These are phyloP conservation scores for Phoxinus dragarum DNA, from an alignment of 2,797 vertebrate species.

Conservation along the genomic window DNA sequence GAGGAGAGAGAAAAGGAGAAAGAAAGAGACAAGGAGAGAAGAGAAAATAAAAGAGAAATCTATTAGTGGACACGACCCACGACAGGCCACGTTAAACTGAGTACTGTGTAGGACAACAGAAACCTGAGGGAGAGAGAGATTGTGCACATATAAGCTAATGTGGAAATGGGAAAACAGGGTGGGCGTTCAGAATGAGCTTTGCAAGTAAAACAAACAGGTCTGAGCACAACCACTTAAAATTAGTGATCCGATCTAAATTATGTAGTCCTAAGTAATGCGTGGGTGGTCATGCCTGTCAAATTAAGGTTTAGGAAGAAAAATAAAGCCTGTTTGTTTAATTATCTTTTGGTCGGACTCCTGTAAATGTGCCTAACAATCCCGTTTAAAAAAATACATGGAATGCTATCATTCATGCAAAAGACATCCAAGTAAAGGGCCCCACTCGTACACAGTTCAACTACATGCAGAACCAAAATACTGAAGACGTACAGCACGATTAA, in stretches of 20 bases:
- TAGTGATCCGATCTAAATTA: neutral
- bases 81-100: constrained; percentile 63
- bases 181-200: neutral
- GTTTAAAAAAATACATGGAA: neutral
- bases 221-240: neutral
- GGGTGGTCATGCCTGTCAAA: neutral
- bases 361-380: neutral
- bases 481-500: neutral
- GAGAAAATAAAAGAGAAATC: constrained; percentile 72
- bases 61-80: constrained; percentile 70
- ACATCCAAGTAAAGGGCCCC: neutral
- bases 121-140: constrained; percentile 59
- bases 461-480: constrained; percentile 18
- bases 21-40: constrained; percentile 68
- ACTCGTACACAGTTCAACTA: neutral
- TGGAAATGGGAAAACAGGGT: constrained; percentile 28
- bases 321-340: neutral
- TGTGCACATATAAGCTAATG: constrained; percentile 42
- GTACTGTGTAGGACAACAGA: constrained; percentile 65
- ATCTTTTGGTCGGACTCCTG: neutral
- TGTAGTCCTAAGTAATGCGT: neutral
- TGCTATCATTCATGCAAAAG: neutral
- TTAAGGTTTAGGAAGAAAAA: constrained; percentile 11
- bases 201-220: constrained; percentile 6
- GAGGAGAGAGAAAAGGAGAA: constrained; percentile 56